Base-by-base conservation (phyloP, 35 echinoderm and acorn worm genomes). In the Heliocidaris erythrogramma region DNA sequence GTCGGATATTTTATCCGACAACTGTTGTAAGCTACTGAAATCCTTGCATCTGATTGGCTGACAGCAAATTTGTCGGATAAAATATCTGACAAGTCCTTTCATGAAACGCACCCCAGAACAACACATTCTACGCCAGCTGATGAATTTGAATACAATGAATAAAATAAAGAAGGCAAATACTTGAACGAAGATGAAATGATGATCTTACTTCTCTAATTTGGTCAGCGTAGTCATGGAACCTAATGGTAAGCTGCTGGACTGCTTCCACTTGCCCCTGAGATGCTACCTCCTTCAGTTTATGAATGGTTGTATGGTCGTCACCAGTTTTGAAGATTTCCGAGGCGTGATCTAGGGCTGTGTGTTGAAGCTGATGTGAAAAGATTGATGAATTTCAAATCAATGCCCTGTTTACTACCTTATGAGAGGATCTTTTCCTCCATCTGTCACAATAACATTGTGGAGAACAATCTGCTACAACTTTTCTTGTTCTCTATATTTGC, bases 191-290 rank as follows among this genome's bases (percentile, higher is more conserved):
- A 78, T 78, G 5, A 78, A 78, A 78, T 27, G 65, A 78, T 78
- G 4, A 16, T 30, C 94, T 86, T 96, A 99, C 98, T 90, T 99
- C 97, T 95, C 97, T 97, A 49, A 99, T 84, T 95, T 99, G 98
- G 48, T 97, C 98, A 49, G 98, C 95, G 49, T 99, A 95, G 30
- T 99, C 96, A 56, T 93, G 88, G 94, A 99, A 97, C 32, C 96
- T 95, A 31, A 92, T 69, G 35, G 97, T 85, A 6, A 94, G 61
- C 94, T 97, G 94, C 49, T 96, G 86, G 11, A 99, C 85, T 86
- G 53, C 92, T 27, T 96, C 97, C 42, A 94, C 52, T 17, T 99
- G 94, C 0, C 95, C 95, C n/a, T 56, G n/a, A 2, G 61, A 47
- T 0, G 94, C 97, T 27, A 90, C 96, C 31, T 99, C 94, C 92